Conservation (phyloP, 2,113 vertebrate genomes). For the Calyptommatus sinebrachiatus region DNA sequence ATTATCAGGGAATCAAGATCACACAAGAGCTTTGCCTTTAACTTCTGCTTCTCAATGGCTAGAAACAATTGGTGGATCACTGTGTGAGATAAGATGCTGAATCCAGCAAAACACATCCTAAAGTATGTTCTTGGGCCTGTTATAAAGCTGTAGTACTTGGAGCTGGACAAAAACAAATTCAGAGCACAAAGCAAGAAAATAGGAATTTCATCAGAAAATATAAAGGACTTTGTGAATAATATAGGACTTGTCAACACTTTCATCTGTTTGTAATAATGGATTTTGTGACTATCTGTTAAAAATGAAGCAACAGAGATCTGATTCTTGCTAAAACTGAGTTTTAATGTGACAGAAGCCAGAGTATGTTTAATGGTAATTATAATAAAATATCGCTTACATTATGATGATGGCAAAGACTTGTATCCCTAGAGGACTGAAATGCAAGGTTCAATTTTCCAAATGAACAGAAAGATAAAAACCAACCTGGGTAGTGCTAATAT, state of each 20-base stretch:
- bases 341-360: neutral
- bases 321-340: conserved; percentile 12
- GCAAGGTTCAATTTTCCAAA: neutral
- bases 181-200: neutral
- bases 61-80: too few species aligned
- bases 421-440: neutral
- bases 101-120: neutral
- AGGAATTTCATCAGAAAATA: neutral
- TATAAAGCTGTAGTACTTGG: neutral
- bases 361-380: neutral
- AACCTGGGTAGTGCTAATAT: conserved; percentile 90
- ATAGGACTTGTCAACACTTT: neutral
- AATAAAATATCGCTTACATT: conserved; percentile 4
- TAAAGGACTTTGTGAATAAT: neutral
- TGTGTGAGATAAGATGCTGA: too few species aligned
- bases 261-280: neutral
- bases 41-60: too few species aligned
- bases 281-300: neutral
- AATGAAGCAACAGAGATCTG: neutral
- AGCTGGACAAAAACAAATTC: neutral
- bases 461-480: conserved; percentile 13
- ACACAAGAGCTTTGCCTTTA: too few species aligned
- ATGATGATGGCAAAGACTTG: neutral
- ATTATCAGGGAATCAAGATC: too few species aligned
- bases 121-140: neutral